Evolutionary conservation across 2,113 vertebrate genomes (phyloP), one percentile per base, ranked within the genome.

Genomic region (Hippolais icterina): DNA sequence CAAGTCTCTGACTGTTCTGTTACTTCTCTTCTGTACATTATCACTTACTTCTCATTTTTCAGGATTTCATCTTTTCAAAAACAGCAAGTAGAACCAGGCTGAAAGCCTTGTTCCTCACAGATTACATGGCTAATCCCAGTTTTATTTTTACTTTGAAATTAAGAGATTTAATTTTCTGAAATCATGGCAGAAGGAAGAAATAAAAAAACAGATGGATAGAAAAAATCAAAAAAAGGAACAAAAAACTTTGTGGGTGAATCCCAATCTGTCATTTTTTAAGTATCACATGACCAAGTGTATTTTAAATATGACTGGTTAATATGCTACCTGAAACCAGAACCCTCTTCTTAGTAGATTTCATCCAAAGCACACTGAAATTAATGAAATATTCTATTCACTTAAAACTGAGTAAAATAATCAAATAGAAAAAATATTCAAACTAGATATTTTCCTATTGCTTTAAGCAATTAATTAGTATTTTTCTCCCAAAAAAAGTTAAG

Each of bases 171-270:
- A 6, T 70, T 86, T 59, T 86, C 65, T 68, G 47, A 81, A 92
- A 84, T 70, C 2, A 14, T 10, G 81, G 35, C 86, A 92, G 89
- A 86, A 92, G 49, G 64, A 25, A 69, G 16, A 87, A 93, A 24
- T 11, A 20, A 89, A 93, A 93, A 92, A 87, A 83, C 91, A 95
- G 76, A 94, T 92, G 89, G 76, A 82, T 54, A 49, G 21, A 47
- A 81, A 47, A 92, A 90, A 33, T 41, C 2, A 46, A 81, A 75
- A 91, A 89, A 80, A 29, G 24, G 12, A 63, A 83, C 5, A 75
- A 64, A 87, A 69, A 68, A 15, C 33, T 68, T 88, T 70, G 87
- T 87, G 83, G 69, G 87, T 95, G 83, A 95, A 91, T 94, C 89
- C 83, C 19, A 93, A 94, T 64, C 89, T 95, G 82, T 72, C 70